Conservation (phyloP, 2,797 vertebrate genomes). For the Mormyrus proboscirostris region DNA sequence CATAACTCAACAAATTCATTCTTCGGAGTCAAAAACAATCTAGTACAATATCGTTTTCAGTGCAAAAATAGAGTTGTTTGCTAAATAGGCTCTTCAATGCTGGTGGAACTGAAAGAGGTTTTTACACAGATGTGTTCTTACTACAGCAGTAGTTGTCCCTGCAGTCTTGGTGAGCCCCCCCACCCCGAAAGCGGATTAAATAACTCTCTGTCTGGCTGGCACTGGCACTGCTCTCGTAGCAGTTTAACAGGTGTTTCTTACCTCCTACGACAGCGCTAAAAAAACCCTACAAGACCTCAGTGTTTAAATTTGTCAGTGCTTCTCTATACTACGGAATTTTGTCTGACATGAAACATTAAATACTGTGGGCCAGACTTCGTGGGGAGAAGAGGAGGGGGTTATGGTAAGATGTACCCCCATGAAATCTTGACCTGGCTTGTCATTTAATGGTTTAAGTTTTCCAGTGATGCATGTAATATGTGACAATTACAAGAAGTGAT, state of each 20-base stretch:
- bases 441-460: conserved; percentile 64
- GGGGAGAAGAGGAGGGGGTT: conserved; percentile 25
- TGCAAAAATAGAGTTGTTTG: conserved; percentile 1
- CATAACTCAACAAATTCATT: not conserved
- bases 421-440: conserved; percentile 55
- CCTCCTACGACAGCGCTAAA: conserved; percentile 29
- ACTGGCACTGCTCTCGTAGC: conserved; percentile 28
- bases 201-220: conserved; percentile 28
- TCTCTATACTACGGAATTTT: conserved; percentile 37
- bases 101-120: conserved; percentile 8
- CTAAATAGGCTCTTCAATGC: not conserved
- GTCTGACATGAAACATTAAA: conserved; percentile 47
- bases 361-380: conserved; percentile 39
- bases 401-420: conserved; percentile 34
- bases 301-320: conserved; percentile 33
- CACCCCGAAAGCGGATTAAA: conserved; percentile 20
- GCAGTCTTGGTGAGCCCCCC: conserved; percentile 11
- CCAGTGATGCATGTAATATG: conserved; percentile 58
- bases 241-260: conserved; percentile 48
- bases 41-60: not conserved
- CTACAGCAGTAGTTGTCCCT: conserved; percentile 2
- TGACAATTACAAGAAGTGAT: conserved; percentile 62
- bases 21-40: not conserved
- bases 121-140: conserved; percentile 3
- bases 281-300: conserved; percentile 30